Conservation (phyloP, 2,888 invertebrate species). For the Drosophila kambysellisi region DNA sequence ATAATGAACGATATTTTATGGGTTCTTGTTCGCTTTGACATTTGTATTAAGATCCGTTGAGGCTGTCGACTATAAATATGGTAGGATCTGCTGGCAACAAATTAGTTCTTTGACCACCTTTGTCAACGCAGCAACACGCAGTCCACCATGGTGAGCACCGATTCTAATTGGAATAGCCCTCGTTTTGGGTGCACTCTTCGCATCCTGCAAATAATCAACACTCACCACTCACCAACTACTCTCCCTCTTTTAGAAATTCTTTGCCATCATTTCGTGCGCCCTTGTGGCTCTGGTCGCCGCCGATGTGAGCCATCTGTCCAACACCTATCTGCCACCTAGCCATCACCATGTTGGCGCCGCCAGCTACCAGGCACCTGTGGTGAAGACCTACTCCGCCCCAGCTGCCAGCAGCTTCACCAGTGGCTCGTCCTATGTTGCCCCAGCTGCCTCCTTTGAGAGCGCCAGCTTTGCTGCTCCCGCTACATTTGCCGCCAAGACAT, state of each 20-base stretch:
- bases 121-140: slow-evolving; percentile 49
- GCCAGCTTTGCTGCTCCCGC: slow-evolving; percentile 15
- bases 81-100: slow-evolving; percentile 33
- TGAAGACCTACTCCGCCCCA: slow-evolving; percentile 22
- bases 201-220: not conserved
- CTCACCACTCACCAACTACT: not conserved
- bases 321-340: slow-evolving; percentile 65
- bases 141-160: slow-evolving; percentile 62
- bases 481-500: not conserved
- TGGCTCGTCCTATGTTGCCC: slow-evolving; percentile 37
- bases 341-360: slow-evolving; percentile 24
- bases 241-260: slow-evolving; percentile 49
- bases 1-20: slow-evolving; percentile 60
- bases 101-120: slow-evolving; percentile 63
- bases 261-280: slow-evolving; percentile 62
- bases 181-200: not conserved
- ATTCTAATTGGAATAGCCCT: not conserved
- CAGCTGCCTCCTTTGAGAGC: slow-evolving; percentile 30
- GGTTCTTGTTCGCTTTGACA: slow-evolving; percentile 66
- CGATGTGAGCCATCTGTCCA: slow-evolving; percentile 69
- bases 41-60: slow-evolving; percentile 33
- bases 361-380: slow-evolving; percentile 17
- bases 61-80: slow-evolving; percentile 67
- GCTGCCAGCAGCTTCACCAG: slow-evolving; percentile 18
- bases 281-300: slow-evolving; percentile 64